Evolutionary conservation across 2,113 vertebrate species (phyloP).

Genomic region (Diphyllodes magnificus): DNA sequence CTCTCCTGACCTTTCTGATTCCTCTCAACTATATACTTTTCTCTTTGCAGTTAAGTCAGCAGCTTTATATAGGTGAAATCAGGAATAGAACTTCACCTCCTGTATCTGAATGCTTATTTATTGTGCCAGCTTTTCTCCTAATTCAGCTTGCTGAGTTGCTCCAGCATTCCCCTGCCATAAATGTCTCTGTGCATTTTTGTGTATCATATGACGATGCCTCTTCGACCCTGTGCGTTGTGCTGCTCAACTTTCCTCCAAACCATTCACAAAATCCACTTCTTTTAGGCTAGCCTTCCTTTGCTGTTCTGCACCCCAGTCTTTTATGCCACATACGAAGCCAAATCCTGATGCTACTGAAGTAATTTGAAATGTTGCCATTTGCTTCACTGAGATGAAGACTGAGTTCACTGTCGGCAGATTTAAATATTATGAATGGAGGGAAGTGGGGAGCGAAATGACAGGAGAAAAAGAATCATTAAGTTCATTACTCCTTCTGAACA

Average conservation of each 20-base stretch:
- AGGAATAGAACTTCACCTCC: background rate
- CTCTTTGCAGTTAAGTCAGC: background rate
- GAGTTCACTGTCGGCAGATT: slow-evolving; percentile 21
- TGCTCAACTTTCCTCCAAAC: slow-evolving; percentile 2
- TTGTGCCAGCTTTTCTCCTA: background rate
- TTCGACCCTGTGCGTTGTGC: background rate
- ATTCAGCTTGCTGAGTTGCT: background rate
- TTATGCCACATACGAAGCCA: background rate
- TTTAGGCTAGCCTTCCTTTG: background rate
- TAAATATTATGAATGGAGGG: slow-evolving; percentile 26
- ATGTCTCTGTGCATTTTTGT: background rate
- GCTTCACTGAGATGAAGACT: background rate
- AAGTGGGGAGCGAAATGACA: background rate
- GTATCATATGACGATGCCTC: background rate
- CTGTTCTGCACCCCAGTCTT: background rate
- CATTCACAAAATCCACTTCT: background rate
- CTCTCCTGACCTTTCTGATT: background rate
- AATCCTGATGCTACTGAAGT: background rate
- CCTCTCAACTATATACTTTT: background rate
- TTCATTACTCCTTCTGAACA: background rate
- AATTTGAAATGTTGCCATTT: background rate
- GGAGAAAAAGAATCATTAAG: background rate
- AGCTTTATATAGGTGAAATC: background rate
- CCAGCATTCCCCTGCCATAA: background rate
- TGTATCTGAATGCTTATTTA: background rate